Evolutionary conservation across 2,888 invertebrate species (phyloP).

Genomic region (Cephus runcator): DNA sequence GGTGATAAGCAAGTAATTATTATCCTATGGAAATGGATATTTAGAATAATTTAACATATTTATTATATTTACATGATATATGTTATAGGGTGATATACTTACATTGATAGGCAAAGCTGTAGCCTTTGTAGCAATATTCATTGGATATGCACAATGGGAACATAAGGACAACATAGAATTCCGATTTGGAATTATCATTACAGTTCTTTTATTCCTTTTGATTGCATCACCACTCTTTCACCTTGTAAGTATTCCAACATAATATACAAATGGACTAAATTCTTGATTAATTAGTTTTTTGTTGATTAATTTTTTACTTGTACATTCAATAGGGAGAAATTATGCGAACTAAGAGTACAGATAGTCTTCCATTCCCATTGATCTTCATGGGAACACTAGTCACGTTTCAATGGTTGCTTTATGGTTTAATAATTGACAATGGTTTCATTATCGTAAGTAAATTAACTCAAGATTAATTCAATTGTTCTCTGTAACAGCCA

Average conservation of each 20-base stretch:
- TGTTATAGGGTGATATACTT: constrained; percentile 37
- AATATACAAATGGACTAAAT: constrained; percentile 2
- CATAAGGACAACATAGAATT: constrained; percentile 73
- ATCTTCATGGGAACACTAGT: constrained; percentile 86
- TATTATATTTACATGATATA: not conserved
- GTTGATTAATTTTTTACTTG: not conserved
- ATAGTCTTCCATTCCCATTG: constrained; percentile 87
- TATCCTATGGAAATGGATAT: not conserved
- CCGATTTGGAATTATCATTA: constrained; percentile 78
- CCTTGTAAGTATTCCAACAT: constrained; percentile 69
- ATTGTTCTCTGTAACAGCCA: constrained; percentile 12
- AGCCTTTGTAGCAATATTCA: constrained; percentile 70
- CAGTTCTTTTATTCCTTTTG: constrained; percentile 73
- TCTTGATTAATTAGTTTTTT: constrained; percentile 11
- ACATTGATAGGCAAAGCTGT: constrained; percentile 67
- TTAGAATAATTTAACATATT: not conserved
- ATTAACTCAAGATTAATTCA: constrained; percentile 24
- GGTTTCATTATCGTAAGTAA: constrained; percentile 79
- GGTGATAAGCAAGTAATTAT: not conserved
- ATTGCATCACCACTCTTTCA: constrained; percentile 79
- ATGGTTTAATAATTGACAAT: constrained; percentile 82
- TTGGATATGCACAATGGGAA: constrained; percentile 76
- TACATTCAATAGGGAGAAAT: constrained; percentile 73
- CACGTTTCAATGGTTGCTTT: constrained; percentile 81
- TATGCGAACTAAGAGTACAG: constrained; percentile 83